Base-by-base conservation (phyloP, 2,888 invertebrate species). In the Nemapogon koenigi region DNA sequence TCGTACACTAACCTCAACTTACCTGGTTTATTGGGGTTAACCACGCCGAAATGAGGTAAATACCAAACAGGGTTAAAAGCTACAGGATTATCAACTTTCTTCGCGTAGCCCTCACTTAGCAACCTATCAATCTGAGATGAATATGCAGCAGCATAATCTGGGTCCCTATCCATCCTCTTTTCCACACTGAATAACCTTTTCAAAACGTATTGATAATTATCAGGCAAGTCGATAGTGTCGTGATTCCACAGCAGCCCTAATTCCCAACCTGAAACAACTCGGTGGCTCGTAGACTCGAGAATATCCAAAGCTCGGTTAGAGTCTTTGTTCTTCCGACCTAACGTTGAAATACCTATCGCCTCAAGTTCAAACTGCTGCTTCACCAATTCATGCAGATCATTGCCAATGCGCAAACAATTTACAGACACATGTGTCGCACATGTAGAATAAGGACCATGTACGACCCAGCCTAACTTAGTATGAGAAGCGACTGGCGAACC, bases 31-130 rank as follows among this genome's bases (percentile, higher is more conserved):
- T 47, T 48, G 1, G 48, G 47, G 41, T 49, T 49, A 4, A 47
- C 43, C 0, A 49, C 48, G 0, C 45, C 49, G 22, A 51, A 52
- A 32, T 52, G 50, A 1, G 52, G 49, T 42, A 53, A 26, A 19
- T 51, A 47, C 50, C 51, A 51, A 1, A 39, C 47, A 13, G 13
- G 10, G 6, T 31, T 22, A 6, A 3, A 15, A 8, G 16, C 16
- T 6, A 28, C 3, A 0, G 3, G 2, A 4, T 44, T 27, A 6
- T 11, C 8, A 1, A 44, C 4, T 35, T 45, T 31, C 30, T 16
- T 6, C 10, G 51, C 50, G 16, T 42, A 50, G 25, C 43, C 39
- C n/a, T 50, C 51, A 1, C 29, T 4, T 1, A 53, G 39, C 19
- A 51, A 40, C 27, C 51, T 49, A 1, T 46, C 3, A 3, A 54